Base-by-base conservation (phyloP, 2,797 vertebrate genomes). In the Anabacerthia variegaticeps region DNA sequence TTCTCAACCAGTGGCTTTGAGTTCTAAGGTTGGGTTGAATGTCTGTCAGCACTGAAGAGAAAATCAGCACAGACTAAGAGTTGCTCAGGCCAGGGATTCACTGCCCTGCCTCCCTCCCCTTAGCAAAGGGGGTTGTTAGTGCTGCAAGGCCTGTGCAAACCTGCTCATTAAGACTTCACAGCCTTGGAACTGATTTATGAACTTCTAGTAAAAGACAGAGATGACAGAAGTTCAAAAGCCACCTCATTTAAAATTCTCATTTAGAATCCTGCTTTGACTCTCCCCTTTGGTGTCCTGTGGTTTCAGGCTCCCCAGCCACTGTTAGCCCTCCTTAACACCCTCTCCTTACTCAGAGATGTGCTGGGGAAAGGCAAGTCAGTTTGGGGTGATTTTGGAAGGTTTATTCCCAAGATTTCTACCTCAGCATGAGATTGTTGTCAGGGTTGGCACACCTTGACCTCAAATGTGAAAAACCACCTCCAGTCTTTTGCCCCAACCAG, bases 1-100 rank as follows among this genome's bases (percentile, higher is more conserved):
- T 61, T 55, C 85, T 92, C 91, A 93, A 83, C 91, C 80, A 95
- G 81, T n/a, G 32, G 54, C 82, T 94, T 87, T 89, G 85, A 81
- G 54, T 65, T 77, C 62, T 17, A 56, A 73, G 59, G 93, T 95
- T 89, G 58, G 51, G 96, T 92, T 89, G 73, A 91, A 83, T 51
- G 76, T 44, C 62, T 96, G 75, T 91, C 95, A 91, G 22, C 49
- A 44, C 0, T 55, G 75, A 91, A 58, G 68, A 85, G 75, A 92
- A 92, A 91, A 91, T 80, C 54, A 68, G 56, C 43, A 22, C 55
- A 66, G 75, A 18, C 28, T 32, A 37, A 80, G 69, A 23, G 72
- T 88, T 89, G 82, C 74, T 85, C 62, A 43, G 75, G 72, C 72
- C 72, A 66, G 72, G 26, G 75, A 72, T 91, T 73, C 85, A 46